Percentiles rank a stretch among this genome's conserved stretches.
Conservation (phyloP, 23 tunicate species). For the Trididemnum clinides region DNA sequence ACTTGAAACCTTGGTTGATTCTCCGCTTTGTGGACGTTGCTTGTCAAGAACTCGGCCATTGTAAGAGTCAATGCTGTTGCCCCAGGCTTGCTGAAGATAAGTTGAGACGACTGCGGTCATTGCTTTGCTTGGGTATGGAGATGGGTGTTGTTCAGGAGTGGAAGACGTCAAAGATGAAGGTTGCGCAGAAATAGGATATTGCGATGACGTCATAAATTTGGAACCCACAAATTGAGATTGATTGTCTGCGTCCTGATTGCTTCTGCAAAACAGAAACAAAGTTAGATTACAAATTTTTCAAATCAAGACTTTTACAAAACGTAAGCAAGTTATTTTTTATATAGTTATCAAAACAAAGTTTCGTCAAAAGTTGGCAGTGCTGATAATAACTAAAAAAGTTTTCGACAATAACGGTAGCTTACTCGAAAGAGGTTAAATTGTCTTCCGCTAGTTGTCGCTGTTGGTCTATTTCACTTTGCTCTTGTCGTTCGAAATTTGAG, state of each 20-base stretch:
- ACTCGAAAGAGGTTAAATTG: background rate
- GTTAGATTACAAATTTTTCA: too few species aligned
- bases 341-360: background rate
- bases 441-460: conserved; percentile 38
- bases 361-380: background rate
- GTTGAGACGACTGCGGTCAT: conserved; percentile 49
- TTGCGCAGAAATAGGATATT: conserved; percentile 27
- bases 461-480: background rate
- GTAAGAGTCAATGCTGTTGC: conserved; percentile 14
- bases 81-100: conserved; percentile 37
- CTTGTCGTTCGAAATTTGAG: conserved; percentile 15
- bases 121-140: conserved; percentile 1
- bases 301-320: background rate
- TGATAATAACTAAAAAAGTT: too few species aligned
- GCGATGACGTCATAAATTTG: conserved; percentile 78
- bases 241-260: background rate
- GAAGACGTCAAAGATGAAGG: conserved; percentile 40
- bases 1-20: background rate
- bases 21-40: background rate
- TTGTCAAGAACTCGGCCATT: background rate
- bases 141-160: background rate
- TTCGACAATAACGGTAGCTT: too few species aligned
- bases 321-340: background rate
- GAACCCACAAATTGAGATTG: conserved; percentile 1
- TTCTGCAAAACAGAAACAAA: conserved; percentile 7